Evolutionary conservation across 2,113 vertebrate species (phyloP), one percentile per base, ranked within the genome.

Genomic region (Malurus melanocephalus): DNA sequence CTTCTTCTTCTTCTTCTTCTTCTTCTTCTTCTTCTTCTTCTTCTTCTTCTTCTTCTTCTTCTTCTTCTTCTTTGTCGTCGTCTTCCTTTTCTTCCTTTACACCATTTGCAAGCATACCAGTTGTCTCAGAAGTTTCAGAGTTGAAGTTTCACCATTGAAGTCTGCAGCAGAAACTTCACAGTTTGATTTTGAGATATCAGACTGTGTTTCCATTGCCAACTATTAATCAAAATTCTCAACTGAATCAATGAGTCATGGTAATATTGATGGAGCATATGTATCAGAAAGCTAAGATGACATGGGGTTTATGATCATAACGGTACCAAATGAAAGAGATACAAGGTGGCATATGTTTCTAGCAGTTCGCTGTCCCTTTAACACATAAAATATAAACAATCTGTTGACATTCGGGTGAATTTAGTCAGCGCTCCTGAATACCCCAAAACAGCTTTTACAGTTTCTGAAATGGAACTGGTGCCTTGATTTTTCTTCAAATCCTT

Each of bases 401-500:
- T 84, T 93, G 85, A 56, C 83, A 69, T 90, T 91, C 6, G 52
- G n/a, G 77, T 82, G 66, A 91, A 90, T 86, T 81, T 73, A 91
- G 74, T 93, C 46, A 91, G 86, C 77, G 93, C 33, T 76, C 51
- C 80, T 87, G 83, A 90, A 93, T 93, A 93, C 51, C 59, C 77
- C 67, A 51, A 74, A 93, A 48, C 92, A 94, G 93, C 59, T 94
- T 95, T 94, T 86, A 66, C 66, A 69, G 56, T 87, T 66, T 80
- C 55, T 90, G 90, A 90, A 91, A 86, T 55, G 30, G 11, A 59
- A 85, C 74, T 92, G 51, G 16, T 93, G 62, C 51, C 83, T 84
- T 69, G 10, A 13, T 90, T 96, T 94, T 95, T 93, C 92, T 96
- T 96, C 83, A 92, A 88, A 90, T 71, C 88, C 62, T 77, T 90